phyloP scores from a whole-genome alignment of 2,888 invertebrate species.

The Limnephilus rhombicus region DNA sequence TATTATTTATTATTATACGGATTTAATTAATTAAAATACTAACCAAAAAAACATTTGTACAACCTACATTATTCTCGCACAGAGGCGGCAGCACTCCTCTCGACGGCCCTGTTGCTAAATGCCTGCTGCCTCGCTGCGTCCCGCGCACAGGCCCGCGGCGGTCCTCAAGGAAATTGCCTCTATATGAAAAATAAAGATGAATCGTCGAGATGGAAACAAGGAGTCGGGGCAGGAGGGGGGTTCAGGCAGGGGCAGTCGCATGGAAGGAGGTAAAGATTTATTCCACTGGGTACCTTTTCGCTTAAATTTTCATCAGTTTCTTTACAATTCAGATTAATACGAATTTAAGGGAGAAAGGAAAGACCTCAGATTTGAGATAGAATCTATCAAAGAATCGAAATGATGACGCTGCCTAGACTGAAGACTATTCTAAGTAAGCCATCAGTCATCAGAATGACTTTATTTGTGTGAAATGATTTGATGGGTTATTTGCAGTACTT shows the following conservation, averaged over 20 bases:
- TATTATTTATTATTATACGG: too few species aligned
- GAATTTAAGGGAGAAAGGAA: not conserved
- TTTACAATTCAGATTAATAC: not conserved
- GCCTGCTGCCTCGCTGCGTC: not conserved
- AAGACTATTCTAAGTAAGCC: too few species aligned
- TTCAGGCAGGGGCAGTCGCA: not conserved
- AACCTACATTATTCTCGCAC: not conserved
- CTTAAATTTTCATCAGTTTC: not conserved
- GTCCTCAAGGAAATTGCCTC: slow-evolving; percentile 48
- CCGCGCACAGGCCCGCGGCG: slow-evolving; percentile 13
- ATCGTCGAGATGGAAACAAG: not conserved
- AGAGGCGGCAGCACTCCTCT: not conserved
- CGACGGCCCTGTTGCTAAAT: not conserved
- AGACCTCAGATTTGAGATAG: not conserved
- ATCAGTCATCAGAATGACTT: too few species aligned
- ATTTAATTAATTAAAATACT: too few species aligned
- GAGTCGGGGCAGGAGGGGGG: not conserved
- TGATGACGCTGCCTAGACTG: too few species aligned
- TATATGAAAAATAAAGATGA: slow-evolving; percentile 37
- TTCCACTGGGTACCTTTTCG: not conserved
- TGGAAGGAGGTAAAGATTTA: slow-evolving; percentile 20
- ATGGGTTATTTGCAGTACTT: too few species aligned
- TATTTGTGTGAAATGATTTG: too few species aligned
- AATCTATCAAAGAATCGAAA: not conserved
- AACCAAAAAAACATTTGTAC: too few species aligned